Base-by-base conservation (phyloP, 2,888 invertebrate genomes). In the Serripes groenlandicus region DNA sequence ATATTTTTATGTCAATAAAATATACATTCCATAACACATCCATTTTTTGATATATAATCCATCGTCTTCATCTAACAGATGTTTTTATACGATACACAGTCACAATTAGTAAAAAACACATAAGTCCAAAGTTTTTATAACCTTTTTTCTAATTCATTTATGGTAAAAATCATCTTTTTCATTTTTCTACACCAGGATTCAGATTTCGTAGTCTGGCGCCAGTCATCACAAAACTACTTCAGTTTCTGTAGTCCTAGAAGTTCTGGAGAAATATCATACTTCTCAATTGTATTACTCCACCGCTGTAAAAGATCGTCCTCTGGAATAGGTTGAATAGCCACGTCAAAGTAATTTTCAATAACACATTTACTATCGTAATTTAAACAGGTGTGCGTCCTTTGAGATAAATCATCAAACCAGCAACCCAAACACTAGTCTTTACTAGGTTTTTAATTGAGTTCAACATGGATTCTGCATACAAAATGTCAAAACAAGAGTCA, bases 401-500 rank as follows among this genome's bases (percentile, higher is more conserved):
- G 83, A 7, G 78, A 83, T 35, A 78, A 60, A 72, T 58, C 11
- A 49, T 58, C 28, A 21, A 54, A 56, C 42, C 54, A 30, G 54
- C 83, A 83, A 15, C 78, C 82, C 0, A 35, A 18, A 75, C 83
- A 78, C 56, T 78, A 28, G 23, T 75, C 69, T 42, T 72, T 35
- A 78, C 69, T 3, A 83, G 75, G 15, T 49, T 15, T 35, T 42
- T 28, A 75, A 78, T 78, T 28, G 60, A 68, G 0, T 30, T 7
- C 4, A n/a, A 23, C 23, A 54, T 54, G 28, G 30, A 70, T 70
- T 23, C 21, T 66, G 26, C 64, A 34, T 56, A 52, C n/a, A 52
- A 23, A 23, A 52, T n/a, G 52, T 52, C 23, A 23, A 52, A 52
- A 52, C 52, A 52, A 52, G n/a, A n/a, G n/a, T 52, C 52, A n/a